Percentiles rank a stretch among this genome's conserved stretches.
Conservation (phyloP, 1,140 invertebrate genomes). For the Planococcus citri region DNA sequence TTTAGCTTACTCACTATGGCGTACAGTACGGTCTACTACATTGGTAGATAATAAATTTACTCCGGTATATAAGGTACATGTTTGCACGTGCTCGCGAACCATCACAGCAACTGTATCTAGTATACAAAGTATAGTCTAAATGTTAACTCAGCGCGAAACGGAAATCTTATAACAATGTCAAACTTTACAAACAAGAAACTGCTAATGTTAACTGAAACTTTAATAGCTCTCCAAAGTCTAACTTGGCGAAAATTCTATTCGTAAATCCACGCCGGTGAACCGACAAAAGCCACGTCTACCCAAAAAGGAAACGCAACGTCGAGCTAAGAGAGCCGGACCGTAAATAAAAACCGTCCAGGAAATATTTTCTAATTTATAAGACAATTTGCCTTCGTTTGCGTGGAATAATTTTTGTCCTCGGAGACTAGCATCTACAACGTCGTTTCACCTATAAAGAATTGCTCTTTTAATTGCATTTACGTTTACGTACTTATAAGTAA, state of each 20-base stretch:
- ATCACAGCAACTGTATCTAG: too few species aligned
- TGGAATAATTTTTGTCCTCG: background rate
- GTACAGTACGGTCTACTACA: too few species aligned
- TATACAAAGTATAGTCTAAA: too few species aligned
- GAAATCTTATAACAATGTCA: background rate
- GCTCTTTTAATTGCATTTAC: too few species aligned
- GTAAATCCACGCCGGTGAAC: background rate
- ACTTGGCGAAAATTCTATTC: background rate
- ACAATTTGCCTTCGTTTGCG: background rate
- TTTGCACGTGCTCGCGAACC: too few species aligned
- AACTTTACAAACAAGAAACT: background rate
- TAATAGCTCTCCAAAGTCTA: background rate
- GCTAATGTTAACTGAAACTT: background rate
- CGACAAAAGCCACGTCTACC: background rate
- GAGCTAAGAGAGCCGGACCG: background rate
- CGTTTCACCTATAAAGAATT: too few species aligned
- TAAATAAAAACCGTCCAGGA: background rate
- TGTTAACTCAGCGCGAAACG: background rate
- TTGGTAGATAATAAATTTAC: too few species aligned
- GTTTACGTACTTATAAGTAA: too few species aligned
- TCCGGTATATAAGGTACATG: too few species aligned
- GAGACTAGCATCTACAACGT: background rate
- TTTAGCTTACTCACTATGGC: too few species aligned
- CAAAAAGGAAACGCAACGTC: background rate
- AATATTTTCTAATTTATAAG: slow-evolving; percentile 8